Conservation (phyloP, 2,113 vertebrate species). For the Hippocampus barbouri region DNA sequence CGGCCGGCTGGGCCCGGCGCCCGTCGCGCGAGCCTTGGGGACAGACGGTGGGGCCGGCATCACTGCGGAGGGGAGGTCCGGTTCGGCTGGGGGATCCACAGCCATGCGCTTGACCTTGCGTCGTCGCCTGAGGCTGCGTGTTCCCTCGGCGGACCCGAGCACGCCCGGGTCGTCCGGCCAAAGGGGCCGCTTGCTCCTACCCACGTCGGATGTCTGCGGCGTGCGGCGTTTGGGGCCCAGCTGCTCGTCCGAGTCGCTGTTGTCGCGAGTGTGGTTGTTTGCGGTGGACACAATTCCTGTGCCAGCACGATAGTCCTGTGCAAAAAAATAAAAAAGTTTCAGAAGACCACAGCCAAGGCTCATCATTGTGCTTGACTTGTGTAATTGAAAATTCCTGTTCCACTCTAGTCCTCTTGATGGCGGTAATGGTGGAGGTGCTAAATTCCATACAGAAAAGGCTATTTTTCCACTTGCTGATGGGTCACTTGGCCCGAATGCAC, state of each 20-base stretch:
- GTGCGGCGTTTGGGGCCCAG: conserved; percentile 77
- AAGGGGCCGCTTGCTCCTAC: conserved; percentile 70
- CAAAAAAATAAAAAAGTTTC: conserved; percentile 1
- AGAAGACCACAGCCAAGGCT: no score
- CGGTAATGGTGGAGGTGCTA: not conserved
- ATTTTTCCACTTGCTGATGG: no score
- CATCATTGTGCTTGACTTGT: no score
- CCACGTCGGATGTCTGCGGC: conserved; percentile 75
- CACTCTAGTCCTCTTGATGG: not conserved
- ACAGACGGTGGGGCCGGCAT: conserved; percentile 71
- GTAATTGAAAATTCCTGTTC: not conserved
- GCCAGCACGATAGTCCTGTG: conserved; percentile 72
- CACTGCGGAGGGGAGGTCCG: conserved; percentile 52
- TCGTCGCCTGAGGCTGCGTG: conserved; percentile 83
- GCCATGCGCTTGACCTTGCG: conserved; percentile 97
- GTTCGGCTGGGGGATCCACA: conserved; percentile 82
- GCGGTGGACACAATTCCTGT: conserved; percentile 58
- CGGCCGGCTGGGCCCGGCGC: conserved; percentile 70
- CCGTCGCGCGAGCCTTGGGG: conserved; percentile 69
- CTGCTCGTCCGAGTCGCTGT: conserved; percentile 94
- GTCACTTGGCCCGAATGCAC: no score
- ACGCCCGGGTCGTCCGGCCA: conserved; percentile 73
- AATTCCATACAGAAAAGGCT: not conserved
- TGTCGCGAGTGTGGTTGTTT: conserved; percentile 75
- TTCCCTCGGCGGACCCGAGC: conserved; percentile 77